Percentiles rank a stretch among this genome's conserved stretches.
Evolutionary conservation across 2,113 vertebrate genomes (phyloP).

Genomic region (Azemiops feae): DNA sequence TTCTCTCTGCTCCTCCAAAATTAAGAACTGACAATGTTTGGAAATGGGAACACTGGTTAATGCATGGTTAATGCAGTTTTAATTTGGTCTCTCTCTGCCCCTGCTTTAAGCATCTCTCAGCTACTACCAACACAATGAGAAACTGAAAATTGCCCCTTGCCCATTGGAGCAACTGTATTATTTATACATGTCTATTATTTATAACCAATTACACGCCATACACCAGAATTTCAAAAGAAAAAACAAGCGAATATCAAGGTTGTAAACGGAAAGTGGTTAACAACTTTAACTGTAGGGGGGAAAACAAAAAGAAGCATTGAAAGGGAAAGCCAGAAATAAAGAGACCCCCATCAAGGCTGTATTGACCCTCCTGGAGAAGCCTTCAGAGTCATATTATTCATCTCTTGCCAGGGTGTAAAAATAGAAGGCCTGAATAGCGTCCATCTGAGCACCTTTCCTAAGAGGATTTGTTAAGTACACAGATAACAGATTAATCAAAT

Average conservation of each 20-base stretch:
- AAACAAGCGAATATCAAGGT: constrained; percentile 60
- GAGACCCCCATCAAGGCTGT: not conserved
- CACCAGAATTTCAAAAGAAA: constrained; percentile 29
- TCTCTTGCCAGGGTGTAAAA: not conserved
- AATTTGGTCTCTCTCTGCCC: constrained; percentile 8
- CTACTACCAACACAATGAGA: constrained; percentile 9
- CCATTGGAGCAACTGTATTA: constrained; percentile 40
- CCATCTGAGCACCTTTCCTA: not conserved
- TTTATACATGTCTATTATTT: constrained; percentile 43
- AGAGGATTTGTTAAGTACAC: not conserved
- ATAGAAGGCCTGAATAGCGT: not conserved
- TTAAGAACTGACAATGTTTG: constrained; percentile 48
- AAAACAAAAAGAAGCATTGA: constrained; percentile 5
- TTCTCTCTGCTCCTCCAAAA: constrained; percentile 13
- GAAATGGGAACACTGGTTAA: constrained; percentile 36
- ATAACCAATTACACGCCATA: constrained; percentile 35
- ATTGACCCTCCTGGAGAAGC: not conserved
- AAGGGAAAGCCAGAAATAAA: constrained; percentile 31
- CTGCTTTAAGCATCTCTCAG: constrained; percentile 20
- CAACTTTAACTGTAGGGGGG: not conserved
- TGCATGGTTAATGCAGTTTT: not conserved
- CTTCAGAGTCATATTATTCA: not conserved
- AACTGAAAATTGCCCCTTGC: constrained; percentile 52
- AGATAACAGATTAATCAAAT: not conserved
- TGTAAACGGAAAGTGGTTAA: constrained; percentile 52